Percentiles rank a stretch among this genome's conserved stretches.
Evolutionary conservation across 1,140 invertebrate species (phyloP).

Genomic region (Amphibalanus amphitrite): DNA sequence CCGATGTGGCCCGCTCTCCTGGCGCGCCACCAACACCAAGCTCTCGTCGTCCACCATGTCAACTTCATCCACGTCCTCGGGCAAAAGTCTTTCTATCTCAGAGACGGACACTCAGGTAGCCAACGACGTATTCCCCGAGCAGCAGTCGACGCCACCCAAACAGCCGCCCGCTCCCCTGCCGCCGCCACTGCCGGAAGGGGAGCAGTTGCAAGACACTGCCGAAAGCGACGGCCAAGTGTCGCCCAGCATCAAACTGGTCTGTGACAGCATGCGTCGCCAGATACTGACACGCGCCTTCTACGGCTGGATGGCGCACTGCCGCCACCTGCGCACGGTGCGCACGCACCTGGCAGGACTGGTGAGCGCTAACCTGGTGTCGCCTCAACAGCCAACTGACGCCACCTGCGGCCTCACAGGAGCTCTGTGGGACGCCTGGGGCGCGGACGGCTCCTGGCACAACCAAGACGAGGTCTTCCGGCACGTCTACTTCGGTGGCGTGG

Average conservation of each 20-base stretch:
- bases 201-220: no score
- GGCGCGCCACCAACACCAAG: not conserved
- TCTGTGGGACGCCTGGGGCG: conserved; percentile 41
- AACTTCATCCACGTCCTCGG: not conserved
- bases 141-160: not conserved
- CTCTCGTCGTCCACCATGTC: conserved; percentile 3
- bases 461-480: conserved; percentile 56
- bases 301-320: conserved; percentile 84
- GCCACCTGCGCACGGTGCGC: conserved; percentile 75
- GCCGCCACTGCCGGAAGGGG: no score
- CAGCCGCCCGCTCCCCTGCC: no score
- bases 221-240: not conserved
- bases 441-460: conserved; percentile 38
- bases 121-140: conserved; percentile 2
- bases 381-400: conserved; percentile 20
- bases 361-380: conserved; percentile 25
- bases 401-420: conserved; percentile 44
- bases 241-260: conserved; percentile 34
- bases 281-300: conserved; percentile 91
- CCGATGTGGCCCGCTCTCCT: not conserved
- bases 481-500: conserved; percentile 72
- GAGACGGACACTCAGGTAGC: not conserved
- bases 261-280: conserved; percentile 81
- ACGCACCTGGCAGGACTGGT: conserved; percentile 83
- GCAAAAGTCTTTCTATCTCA: not conserved